Conservation (phyloP, 2,113 vertebrate genomes). For the Fulmarus glacialis region DNA sequence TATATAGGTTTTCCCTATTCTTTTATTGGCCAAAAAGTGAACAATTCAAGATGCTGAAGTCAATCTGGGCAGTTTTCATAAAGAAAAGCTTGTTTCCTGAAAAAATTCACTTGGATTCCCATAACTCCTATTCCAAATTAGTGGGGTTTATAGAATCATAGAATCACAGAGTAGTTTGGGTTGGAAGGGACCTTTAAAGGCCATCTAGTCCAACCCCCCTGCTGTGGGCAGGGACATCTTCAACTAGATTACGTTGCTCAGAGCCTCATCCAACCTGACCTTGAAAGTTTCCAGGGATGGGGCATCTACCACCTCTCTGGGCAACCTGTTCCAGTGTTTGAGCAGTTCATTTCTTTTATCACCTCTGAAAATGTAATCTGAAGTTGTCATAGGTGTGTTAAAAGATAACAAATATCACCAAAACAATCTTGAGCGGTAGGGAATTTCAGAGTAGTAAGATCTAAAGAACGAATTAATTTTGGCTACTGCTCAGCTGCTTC, state of each 20-base stretch:
- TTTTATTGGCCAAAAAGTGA: not conserved
- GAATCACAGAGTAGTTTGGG: not conserved
- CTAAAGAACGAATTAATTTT: slow-evolving; percentile 1
- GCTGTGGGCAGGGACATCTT: not conserved
- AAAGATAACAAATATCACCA: not conserved
- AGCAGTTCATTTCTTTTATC: not conserved
- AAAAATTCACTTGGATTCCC: not conserved
- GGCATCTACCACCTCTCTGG: no score
- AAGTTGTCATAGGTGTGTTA: not conserved
- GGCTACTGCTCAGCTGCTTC: not conserved
- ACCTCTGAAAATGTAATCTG: not conserved
- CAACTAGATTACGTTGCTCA: not conserved
- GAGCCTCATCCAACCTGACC: not conserved
- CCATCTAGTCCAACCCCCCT: not conserved
- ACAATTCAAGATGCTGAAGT: not conserved
- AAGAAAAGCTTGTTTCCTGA: not conserved
- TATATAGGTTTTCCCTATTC: not conserved
- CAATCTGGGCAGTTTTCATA: not conserved
- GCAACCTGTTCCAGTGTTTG: not conserved
- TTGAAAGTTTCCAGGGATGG: not conserved
- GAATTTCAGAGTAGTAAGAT: not conserved
- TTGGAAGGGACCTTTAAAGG: not conserved
- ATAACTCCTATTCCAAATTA: not conserved
- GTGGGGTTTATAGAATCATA: not conserved
- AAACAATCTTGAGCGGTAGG: not conserved